Conservation (phyloP, 92 coral and sea anemone species). For the Paragorgia papillata region DNA sequence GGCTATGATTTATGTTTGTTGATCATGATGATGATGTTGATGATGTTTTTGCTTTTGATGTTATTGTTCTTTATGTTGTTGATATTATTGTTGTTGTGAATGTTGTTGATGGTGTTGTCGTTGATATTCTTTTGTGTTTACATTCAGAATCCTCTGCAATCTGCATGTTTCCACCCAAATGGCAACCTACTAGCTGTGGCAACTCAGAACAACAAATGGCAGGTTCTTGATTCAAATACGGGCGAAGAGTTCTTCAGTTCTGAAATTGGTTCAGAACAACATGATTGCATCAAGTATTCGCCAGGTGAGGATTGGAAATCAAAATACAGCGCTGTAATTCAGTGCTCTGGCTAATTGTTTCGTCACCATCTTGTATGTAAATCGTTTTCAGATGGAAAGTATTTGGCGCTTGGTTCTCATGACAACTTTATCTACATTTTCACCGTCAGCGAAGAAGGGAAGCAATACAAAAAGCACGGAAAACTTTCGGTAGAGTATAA, state of each 20-base stretch:
- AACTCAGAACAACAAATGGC: conserved; percentile 73
- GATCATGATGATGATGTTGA: background rate
- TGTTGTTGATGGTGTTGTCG: background rate
- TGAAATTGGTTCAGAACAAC: conserved; percentile 79
- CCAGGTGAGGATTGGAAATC: conserved; percentile 48
- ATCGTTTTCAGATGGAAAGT: conserved; percentile 62
- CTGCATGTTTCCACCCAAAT: conserved; percentile 75
- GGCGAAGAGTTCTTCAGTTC: conserved; percentile 57
- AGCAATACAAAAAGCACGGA: conserved; percentile 67
- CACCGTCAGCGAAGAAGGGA: conserved; percentile 80
- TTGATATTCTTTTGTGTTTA: background rate
- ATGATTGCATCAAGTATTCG: conserved; percentile 79
- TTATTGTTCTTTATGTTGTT: background rate
- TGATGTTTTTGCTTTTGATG: background rate
- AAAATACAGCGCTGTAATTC: background rate
- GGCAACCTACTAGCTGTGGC: conserved; percentile 77
- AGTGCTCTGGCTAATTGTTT: background rate
- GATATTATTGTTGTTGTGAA: background rate
- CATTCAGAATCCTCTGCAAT: conserved; percentile 66
- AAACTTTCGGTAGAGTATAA: conserved; percentile 59
- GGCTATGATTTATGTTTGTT: background rate
- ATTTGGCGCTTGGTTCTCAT: conserved; percentile 76
- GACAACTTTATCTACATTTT: conserved; percentile 77
- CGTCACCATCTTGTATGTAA: background rate
- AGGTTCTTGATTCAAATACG: conserved; percentile 62